Conservation (phyloP, 2,797 vertebrate species). For the Muscicapa striata region DNA sequence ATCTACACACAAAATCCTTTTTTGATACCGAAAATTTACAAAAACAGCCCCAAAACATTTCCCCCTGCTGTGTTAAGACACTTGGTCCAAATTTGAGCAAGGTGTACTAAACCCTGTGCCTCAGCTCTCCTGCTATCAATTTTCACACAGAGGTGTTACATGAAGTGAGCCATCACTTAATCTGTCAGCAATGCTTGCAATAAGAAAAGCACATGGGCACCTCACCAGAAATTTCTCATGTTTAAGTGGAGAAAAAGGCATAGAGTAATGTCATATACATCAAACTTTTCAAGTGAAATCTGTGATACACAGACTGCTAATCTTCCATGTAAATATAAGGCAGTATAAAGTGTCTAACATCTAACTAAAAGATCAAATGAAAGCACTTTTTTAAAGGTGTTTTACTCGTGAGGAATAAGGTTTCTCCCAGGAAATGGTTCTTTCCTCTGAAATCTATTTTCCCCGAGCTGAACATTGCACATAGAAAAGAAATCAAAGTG, state of each 20-base stretch:
- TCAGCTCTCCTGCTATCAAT: not conserved
- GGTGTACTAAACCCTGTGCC: not conserved
- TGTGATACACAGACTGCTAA: not conserved
- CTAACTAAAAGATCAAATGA: not conserved
- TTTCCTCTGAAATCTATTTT: not conserved
- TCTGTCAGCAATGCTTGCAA: not conserved
- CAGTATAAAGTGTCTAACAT: not conserved
- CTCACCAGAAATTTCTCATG: not conserved
- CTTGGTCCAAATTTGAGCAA: not conserved
- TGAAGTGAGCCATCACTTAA: not conserved
- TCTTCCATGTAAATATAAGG: not conserved
- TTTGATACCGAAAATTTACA: not conserved
- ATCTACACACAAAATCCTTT: not conserved
- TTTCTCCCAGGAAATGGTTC: not conserved
- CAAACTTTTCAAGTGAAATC: not conserved
- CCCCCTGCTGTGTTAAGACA: not conserved
- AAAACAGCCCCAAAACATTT: not conserved
- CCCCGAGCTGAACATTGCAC: not conserved
- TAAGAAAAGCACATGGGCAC: accelerated
- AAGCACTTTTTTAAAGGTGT: not conserved
- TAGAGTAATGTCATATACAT: not conserved
- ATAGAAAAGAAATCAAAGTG: not conserved
- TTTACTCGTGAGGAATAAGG: not conserved
- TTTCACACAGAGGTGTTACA: not conserved
- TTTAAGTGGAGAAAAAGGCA: not conserved